Evolutionary conservation across 2,113 vertebrate species (phyloP).

Genomic region (Pseudopodoces humilis): DNA sequence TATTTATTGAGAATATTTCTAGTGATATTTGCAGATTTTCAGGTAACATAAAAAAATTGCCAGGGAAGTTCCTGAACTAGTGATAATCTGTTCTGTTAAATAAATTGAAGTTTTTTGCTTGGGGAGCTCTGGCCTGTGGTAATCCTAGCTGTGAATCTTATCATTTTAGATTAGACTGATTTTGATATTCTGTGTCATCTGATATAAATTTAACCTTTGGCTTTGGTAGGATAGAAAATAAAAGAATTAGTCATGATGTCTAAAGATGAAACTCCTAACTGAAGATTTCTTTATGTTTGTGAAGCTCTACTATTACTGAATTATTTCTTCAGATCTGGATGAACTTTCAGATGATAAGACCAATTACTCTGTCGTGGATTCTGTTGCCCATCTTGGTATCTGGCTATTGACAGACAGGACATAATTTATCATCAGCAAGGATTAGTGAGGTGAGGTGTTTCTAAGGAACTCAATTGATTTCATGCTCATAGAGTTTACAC

Average conservation of each 20-base stretch:
- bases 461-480: slow-evolving; percentile 1
- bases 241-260: neutral
- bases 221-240: neutral
- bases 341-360: neutral
- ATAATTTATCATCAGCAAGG: neutral
- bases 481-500: neutral
- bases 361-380: neutral
- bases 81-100: neutral
- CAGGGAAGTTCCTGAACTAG: neutral
- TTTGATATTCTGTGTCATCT: neutral
- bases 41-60: neutral
- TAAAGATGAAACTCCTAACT: neutral
- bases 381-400: neutral
- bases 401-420: neutral
- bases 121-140: neutral
- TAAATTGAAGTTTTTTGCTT: neutral
- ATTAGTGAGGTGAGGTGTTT: neutral
- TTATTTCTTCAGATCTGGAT: neutral
- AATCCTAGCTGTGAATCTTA: neutral
- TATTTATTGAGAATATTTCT: neutral
- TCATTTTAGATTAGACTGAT: neutral
- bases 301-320: neutral
- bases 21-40: neutral
- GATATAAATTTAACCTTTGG: neutral
- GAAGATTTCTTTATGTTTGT: neutral